Evolutionary conservation across 1,140 invertebrate species (phyloP).

Genomic region (Scaptomyza pallida): DNA sequence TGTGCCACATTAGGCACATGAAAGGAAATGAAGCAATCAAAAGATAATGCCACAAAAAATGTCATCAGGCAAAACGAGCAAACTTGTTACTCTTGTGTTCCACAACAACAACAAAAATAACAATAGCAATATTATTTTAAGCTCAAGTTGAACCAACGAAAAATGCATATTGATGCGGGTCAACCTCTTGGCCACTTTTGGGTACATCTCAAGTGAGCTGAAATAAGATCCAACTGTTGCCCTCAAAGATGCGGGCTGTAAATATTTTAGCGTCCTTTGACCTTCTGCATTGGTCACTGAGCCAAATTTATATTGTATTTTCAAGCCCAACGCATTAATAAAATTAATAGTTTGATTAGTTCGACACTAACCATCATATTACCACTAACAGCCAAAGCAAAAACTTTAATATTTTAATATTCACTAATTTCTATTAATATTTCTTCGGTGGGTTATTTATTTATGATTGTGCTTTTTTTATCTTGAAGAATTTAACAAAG

Average conservation of each 20-base stretch:
- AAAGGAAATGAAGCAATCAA: slow-evolving; percentile 76
- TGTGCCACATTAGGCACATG: slow-evolving; percentile 42
- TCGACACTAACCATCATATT: too few species aligned
- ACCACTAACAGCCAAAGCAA: too few species aligned
- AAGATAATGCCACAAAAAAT: slow-evolving; percentile 72
- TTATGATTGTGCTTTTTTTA: too few species aligned
- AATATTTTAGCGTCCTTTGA: not conserved
- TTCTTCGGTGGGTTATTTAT: too few species aligned
- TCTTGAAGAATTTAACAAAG: too few species aligned
- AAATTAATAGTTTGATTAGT: too few species aligned
- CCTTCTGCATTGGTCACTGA: not conserved
- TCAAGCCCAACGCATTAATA: too few species aligned
- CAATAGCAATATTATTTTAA: slow-evolving; percentile 14
- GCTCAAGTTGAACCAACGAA: slow-evolving; percentile 23
- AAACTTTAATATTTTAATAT: too few species aligned
- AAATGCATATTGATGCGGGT: slow-evolving; percentile 49
- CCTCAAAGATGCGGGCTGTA: slow-evolving; percentile 29
- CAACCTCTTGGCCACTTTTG: not conserved
- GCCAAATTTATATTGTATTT: slow-evolving; percentile 25
- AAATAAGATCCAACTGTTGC: not conserved
- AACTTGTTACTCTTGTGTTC: slow-evolving; percentile 49
- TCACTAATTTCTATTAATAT: too few species aligned
- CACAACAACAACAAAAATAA: slow-evolving; percentile 11
- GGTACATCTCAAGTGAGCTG: slow-evolving; percentile 12
- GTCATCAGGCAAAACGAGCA: slow-evolving; percentile 59